Base-by-base conservation (phyloP, 2,113 vertebrate species). In the Sylvilagus bachmani region DNA sequence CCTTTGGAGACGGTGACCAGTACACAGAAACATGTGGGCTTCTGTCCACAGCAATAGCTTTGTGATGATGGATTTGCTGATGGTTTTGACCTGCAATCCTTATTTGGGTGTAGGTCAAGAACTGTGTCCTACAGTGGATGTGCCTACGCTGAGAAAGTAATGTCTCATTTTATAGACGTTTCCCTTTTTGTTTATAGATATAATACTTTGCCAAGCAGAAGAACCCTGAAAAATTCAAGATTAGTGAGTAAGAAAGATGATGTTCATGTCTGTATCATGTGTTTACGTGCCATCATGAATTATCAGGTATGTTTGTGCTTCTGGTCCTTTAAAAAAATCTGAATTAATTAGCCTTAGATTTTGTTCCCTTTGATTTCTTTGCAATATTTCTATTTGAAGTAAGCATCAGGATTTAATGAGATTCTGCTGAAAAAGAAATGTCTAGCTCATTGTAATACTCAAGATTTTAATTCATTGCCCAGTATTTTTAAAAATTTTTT, bases 211-310 rank as follows among this genome's bases (percentile, higher is more conserved):
- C 99, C 99, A 0, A 99, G 99, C 98, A 98, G 99, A 51, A 98
- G 99, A 51, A 99, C 99, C 0, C 98, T 99, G 29, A 99, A 99
- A 90, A 99, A 99, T 82, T 99, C 99, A 33, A 97, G 99, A 85
- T 95, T 99, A 81, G 99, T 99, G 96, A 99, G 99, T 79, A 99
- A 99, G 94, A 99, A 99, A 94, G 99, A 99, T 2, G 99, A 99
- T 0, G 99, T 99, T 2, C 99, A 99, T 0, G 99, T 99, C 58
- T 99, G 99, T 97, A 98, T 99, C 98, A 99, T 99, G 99, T 99
- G 99, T 97, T 97, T 99, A 24, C 94, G 99, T 85, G 99, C 99
- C 97, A 99, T 99, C 88, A 99, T 99, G 99, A 99, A 99, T 97
- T 99, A 99, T 96, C 99, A 99, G 99, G 99, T 99, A 95, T 87